Base-by-base conservation (phyloP, 2,797 vertebrate genomes). In the Danio albolineatus region DNA sequence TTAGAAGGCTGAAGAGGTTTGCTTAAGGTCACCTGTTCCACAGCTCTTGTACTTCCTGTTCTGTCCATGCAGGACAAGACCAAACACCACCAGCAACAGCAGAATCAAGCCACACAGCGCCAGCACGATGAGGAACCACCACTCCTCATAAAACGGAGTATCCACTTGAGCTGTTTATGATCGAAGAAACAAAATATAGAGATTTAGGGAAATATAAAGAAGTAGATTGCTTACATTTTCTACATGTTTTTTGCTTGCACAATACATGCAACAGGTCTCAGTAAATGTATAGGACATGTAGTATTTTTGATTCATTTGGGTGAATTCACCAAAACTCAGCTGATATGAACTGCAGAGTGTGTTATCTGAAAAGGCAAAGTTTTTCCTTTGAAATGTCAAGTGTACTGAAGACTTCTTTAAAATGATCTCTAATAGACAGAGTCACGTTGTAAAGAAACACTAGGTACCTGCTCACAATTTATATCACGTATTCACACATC, bases 71-170 rank as follows among this genome's bases (percentile, higher is more conserved):
- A 99, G 89, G 78, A 98, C 89, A 86, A 98, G 91, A 0, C 93
- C 87, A 62, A 98, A 97, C 46, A 95, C 94, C 84, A 96, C 89
- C 73, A 98, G 87, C 81, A 99, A 92, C 69, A 98, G 87, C 59
- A 98, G 89, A 85, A 98, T 95, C 82, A 99, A 92, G 69, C 95
- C 94, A 43, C 95, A 95, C 69, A 99, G 94, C 0, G 94, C 96
- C 92, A 96, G 93, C 87, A 98, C 96, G 79, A 98, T 88, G 60
- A 98, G 92, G 90, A 99, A 98, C 97, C 97, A 98, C 97, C 97
- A 98, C 90, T 99, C 96, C 84, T 96, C 96, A 0, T 98, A 99
- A 92, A 99, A 98, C 0, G 95, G 95, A 21, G 94, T 89, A 81
- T 95, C 96, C 0, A 87, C 87, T 89, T 97, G 93, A 0, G 96